Percentiles rank a stretch among this genome's conserved stretches.
Conservation (phyloP, 2,888 invertebrate genomes). For the Harpalus rufipes region DNA sequence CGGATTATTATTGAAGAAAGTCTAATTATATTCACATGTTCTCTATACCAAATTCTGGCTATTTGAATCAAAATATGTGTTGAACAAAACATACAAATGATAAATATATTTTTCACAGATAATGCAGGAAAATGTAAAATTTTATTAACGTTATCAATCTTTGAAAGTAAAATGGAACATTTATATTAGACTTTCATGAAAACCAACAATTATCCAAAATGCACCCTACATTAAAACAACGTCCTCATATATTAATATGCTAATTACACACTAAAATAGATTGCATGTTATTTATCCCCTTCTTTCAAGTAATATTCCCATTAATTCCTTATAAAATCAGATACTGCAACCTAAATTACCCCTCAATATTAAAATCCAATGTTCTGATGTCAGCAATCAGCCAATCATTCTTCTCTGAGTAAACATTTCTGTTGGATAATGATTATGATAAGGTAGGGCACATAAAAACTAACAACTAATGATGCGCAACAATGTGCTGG, state of each 20-base stretch:
- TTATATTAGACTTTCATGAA: neutral
- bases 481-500: slow-evolving; percentile 32
- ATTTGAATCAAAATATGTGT: too few species aligned
- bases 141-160: neutral
- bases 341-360: neutral
- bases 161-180: neutral
- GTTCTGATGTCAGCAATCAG: neutral
- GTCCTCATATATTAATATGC: neutral
- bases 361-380: neutral
- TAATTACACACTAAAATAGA: slow-evolving; percentile 14
- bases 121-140: too few species aligned
- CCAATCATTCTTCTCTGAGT: neutral
- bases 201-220: neutral
- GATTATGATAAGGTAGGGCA: slow-evolving; percentile 3
- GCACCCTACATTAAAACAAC: neutral
- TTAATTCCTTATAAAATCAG: neutral
- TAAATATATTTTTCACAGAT: too few species aligned
- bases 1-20: too few species aligned
- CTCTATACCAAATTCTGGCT: too few species aligned
- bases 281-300: slow-evolving; percentile 15
- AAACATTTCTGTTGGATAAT: neutral
- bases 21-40: too few species aligned
- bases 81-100: too few species aligned
- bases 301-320: neutral
- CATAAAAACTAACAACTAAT: slow-evolving; percentile 40